A percentile compares a stretch with the other conserved stretches of the same genome.
Evolutionary conservation across 2,113 vertebrate genomes (phyloP).

Genomic region (Brienomyrus longianalis): DNA sequence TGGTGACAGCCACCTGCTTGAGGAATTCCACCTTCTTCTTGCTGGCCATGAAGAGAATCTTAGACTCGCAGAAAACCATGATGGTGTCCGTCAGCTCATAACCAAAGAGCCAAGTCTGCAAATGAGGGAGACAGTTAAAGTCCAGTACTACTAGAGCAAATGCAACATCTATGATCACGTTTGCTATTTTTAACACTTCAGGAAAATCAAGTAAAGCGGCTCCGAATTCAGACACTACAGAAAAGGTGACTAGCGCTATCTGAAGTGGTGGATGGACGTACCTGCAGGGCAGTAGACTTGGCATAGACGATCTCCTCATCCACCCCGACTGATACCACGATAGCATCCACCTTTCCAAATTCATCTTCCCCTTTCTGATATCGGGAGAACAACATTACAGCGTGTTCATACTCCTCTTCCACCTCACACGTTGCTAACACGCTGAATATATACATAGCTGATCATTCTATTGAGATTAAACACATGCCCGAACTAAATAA

Average conservation of each 20-base stretch:
- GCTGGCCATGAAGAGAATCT: slow-evolving; percentile 86
- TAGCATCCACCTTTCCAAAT: slow-evolving; percentile 76
- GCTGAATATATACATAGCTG: neutral
- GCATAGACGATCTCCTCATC: slow-evolving; percentile 89
- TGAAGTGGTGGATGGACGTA: slow-evolving; percentile 23
- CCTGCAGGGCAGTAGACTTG: slow-evolving; percentile 87
- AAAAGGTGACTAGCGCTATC: neutral
- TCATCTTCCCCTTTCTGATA: slow-evolving; percentile 84
- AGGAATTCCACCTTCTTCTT: slow-evolving; percentile 95
- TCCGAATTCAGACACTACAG: neutral
- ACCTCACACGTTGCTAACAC: neutral
- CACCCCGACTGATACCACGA: slow-evolving; percentile 84
- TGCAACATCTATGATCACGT: neutral
- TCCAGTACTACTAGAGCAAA: neutral
- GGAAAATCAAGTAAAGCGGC: neutral
- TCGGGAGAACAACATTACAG: neutral
- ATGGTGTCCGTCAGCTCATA: slow-evolving; percentile 89
- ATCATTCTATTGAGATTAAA: neutral
- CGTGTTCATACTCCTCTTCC: neutral
- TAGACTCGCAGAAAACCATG: slow-evolving; percentile 89
- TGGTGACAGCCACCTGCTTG: slow-evolving; percentile 80
- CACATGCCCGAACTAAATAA: neutral
- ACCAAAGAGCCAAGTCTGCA: slow-evolving; percentile 87
- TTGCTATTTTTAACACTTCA: neutral
- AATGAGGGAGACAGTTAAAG: neutral